Evolutionary conservation across 1,140 invertebrate genomes (phyloP).

Genomic region (Lycorma delicatula): DNA sequence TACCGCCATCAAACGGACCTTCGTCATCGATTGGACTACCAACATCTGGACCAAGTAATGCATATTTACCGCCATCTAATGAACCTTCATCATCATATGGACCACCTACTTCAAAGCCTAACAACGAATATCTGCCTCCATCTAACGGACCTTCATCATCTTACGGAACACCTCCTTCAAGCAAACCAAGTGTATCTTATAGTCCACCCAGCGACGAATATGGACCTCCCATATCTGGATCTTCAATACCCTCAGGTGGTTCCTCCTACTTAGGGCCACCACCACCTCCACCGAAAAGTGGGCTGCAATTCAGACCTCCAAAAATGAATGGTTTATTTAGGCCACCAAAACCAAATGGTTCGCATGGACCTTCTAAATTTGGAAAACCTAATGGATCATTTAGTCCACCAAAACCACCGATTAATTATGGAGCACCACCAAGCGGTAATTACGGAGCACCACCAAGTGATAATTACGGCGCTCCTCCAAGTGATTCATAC

Average conservation of each 20-base stretch:
- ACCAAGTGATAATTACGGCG: conserved; percentile 8
- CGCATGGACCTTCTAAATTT: conserved; percentile 22
- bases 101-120: conserved; percentile 32
- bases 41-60: not conserved
- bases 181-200: not conserved
- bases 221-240: conserved; percentile 9
- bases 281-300: conserved; percentile 32
- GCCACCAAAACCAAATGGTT: conserved; percentile 14
- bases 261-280: conserved; percentile 8
- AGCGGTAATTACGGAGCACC: conserved; percentile 36
- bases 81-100: conserved; percentile 15
- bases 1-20: not conserved
- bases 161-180: conserved; percentile 13
- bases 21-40: not conserved
- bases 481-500: conserved; percentile 23
- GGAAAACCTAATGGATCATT: conserved; percentile 14
- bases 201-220: not conserved
- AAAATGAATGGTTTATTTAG: conserved; percentile 23
- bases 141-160: conserved; percentile 14
- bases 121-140: conserved; percentile 12
- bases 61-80: conserved; percentile 13
- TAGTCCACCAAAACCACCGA: conserved; percentile 18
- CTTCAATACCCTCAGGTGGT: not conserved
- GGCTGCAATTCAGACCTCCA: conserved; percentile 14
- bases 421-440: conserved; percentile 44